Evolutionary conservation across 2,797 vertebrate species (phyloP).

Genomic region (Melanotaenia parkinsoni): DNA sequence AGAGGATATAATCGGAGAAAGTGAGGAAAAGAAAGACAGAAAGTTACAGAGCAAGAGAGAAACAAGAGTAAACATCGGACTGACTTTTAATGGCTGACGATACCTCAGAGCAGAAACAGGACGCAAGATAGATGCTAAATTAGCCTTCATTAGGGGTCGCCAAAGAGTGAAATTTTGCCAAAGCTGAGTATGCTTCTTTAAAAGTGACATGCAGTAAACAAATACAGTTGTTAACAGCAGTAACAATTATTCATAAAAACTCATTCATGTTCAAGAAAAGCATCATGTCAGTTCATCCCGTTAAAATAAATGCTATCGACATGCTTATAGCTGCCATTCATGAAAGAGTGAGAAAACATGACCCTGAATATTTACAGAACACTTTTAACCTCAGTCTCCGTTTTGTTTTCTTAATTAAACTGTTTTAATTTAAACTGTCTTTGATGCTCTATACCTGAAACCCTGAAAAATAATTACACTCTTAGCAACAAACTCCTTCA

Average conservation of each 20-base stretch:
- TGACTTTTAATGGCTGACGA: no score
- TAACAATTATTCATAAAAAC: not conserved
- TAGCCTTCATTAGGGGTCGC: no score
- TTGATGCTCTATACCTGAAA: conserved; percentile 44
- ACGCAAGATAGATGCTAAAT: no score
- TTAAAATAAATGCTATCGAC: not conserved
- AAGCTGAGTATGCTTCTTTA: no score
- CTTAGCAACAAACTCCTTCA: conserved; percentile 31
- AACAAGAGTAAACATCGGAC: no score
- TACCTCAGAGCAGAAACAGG: no score
- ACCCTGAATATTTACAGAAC: not conserved
- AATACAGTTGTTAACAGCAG: not conserved
- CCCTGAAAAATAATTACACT: conserved; percentile 46
- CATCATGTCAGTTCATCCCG: not conserved
- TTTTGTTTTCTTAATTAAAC: conserved; percentile 26
- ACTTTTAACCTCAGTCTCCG: conserved; percentile 11
- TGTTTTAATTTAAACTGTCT: conserved; percentile 27
- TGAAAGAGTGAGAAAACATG: not conserved
- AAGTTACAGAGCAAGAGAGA: no score
- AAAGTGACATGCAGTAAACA: no score
- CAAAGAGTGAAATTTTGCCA: no score
- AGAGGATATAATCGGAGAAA: no score
- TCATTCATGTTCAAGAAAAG: not conserved
- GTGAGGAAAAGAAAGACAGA: no score
- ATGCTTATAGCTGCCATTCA: not conserved